phyloP scores from a whole-genome alignment of 2,797 vertebrate species.

The Lacerta agilis region DNA sequence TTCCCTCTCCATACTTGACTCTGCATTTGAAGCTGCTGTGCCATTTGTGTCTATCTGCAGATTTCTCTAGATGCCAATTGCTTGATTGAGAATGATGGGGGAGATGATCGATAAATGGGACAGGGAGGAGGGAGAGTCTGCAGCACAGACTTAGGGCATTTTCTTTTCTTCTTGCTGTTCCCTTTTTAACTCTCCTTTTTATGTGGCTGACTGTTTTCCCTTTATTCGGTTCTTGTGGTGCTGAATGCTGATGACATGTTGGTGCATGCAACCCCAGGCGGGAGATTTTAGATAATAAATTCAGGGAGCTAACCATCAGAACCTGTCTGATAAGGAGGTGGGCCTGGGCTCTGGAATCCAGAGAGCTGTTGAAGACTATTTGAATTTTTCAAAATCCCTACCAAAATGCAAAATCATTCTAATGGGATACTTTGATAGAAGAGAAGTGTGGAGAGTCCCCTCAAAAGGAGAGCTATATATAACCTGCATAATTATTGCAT shows the following conservation, averaged over 20 bases:
- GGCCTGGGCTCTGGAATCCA: slow-evolving; percentile 40
- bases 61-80: not conserved
- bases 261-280: slow-evolving; percentile 31
- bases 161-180: slow-evolving; percentile 72
- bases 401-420: slow-evolving; percentile 1
- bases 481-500: slow-evolving; percentile 26
- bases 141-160: slow-evolving; percentile 76
- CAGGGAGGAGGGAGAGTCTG: slow-evolving; percentile 64
- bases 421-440: slow-evolving; percentile 3
- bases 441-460: slow-evolving; percentile 18
- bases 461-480: not conserved
- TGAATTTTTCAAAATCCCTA: not conserved
- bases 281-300: slow-evolving; percentile 54
- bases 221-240: slow-evolving; percentile 63
- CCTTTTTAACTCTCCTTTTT: slow-evolving; percentile 77
- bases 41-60: not conserved
- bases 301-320: slow-evolving; percentile 20
- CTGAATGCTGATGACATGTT: slow-evolving; percentile 78
- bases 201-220: slow-evolving; percentile 63
- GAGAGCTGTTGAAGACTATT: slow-evolving; percentile 49
- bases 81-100: slow-evolving; percentile 34
- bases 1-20: fast-evolving
- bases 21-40: not conserved
- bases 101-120: slow-evolving; percentile 65
- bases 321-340: slow-evolving; percentile 45